Evolutionary conservation across 2,888 invertebrate species (phyloP).

Genomic region (Agriotes lineatus): DNA sequence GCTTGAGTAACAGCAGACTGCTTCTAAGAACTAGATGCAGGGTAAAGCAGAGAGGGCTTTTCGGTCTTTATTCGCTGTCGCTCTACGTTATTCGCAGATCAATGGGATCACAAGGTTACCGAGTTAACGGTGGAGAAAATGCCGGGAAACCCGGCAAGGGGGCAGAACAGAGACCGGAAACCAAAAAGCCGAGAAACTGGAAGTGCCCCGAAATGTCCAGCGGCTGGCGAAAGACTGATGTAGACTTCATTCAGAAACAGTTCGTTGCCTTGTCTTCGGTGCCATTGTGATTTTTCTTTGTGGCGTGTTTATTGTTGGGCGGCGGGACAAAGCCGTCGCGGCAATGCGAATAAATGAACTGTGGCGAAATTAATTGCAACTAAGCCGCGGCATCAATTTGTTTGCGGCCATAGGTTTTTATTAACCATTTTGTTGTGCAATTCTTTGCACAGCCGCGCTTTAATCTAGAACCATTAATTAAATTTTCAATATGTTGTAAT

Average conservation of each 20-base stretch:
- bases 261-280: slow-evolving; percentile 15
- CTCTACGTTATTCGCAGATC: slow-evolving; percentile 10
- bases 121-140: slow-evolving; percentile 43
- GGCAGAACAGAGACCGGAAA: slow-evolving; percentile 36
- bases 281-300: slow-evolving; percentile 23
- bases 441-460: slow-evolving; percentile 1
- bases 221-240: slow-evolving; percentile 33
- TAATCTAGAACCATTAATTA: slow-evolving; percentile 27
- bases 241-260: slow-evolving; percentile 33
- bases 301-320: slow-evolving; percentile 21
- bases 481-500: slow-evolving; percentile 29
- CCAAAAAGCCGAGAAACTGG: slow-evolving; percentile 43
- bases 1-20: too few species aligned
- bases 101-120: slow-evolving; percentile 31
- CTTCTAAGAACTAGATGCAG: too few species aligned
- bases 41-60: background rate
- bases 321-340: slow-evolving; percentile 9
- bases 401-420: slow-evolving; percentile 17
- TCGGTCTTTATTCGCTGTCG: background rate
- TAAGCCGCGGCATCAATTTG: slow-evolving; percentile 13
- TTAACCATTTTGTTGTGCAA: slow-evolving; percentile 12
- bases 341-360: slow-evolving; percentile 43
- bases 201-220: slow-evolving; percentile 40
- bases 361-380: slow-evolving; percentile 40
- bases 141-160: slow-evolving; percentile 23